phyloP scores from a whole-genome alignment of 2,797 vertebrate species.

The Leptoclinus maculatus region DNA sequence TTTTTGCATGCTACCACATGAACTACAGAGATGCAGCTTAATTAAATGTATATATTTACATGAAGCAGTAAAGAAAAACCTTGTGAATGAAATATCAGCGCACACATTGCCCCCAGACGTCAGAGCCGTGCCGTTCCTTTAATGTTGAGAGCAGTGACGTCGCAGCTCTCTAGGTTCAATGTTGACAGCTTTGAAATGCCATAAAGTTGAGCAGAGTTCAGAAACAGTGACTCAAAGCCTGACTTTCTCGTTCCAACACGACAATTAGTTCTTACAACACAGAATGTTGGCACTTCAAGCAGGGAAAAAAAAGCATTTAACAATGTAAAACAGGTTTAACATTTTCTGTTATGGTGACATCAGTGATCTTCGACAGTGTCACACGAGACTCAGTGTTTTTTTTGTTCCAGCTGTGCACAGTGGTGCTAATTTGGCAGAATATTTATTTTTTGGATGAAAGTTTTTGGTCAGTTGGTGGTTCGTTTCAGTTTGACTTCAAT shows the following conservation, averaged over 20 bases:
- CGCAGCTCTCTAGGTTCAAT: conserved; percentile 54
- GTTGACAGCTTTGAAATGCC: conserved; percentile 80
- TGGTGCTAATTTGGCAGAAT: conserved; percentile 50
- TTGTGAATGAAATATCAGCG: conserved; percentile 8
- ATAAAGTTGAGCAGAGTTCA: conserved; percentile 67
- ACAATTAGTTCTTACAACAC: conserved; percentile 81
- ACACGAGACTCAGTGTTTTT: conserved; percentile 60
- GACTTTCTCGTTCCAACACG: conserved; percentile 71
- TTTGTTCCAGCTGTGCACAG: conserved; percentile 64
- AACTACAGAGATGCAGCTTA: not conserved
- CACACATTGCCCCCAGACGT: conserved; percentile 35
- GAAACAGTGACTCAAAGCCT: conserved; percentile 64
- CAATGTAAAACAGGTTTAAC: conserved; percentile 82
- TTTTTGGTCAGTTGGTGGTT: conserved; percentile 23
- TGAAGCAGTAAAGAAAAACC: not conserved
- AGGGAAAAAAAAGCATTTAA: conserved; percentile 61
- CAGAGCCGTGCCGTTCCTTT: conserved; percentile 41
- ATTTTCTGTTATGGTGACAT: conserved; percentile 76
- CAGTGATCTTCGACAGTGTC: conserved; percentile 67
- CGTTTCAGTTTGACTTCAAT: conserved; percentile 21
- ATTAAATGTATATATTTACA: not conserved
- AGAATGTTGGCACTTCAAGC: conserved; percentile 69
- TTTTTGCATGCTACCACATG: not conserved
- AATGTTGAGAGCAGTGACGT: conserved; percentile 44
- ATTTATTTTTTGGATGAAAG: conserved; percentile 33